These are phyloP conservation scores for Herpailurus yagouaroundi DNA, from an alignment of 2,113 vertebrate genomes.

Conservation along the genomic window DNA sequence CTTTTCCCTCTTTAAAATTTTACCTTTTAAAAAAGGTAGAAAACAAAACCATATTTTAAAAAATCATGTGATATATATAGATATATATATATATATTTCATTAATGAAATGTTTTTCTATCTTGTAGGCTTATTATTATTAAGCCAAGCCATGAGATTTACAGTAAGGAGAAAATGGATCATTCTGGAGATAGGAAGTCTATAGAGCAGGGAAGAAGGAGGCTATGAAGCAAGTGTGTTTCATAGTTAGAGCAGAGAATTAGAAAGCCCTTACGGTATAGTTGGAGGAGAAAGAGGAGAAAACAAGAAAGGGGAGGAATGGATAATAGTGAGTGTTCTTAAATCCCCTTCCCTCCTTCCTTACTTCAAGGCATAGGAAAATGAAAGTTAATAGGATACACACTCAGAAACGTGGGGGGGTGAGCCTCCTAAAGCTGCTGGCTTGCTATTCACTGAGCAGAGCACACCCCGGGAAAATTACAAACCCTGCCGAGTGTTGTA, in stretches of 20 bases:
- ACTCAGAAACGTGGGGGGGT: neutral
- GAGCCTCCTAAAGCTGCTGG: neutral
- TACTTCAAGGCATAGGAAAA: neutral
- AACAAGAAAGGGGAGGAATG: neutral
- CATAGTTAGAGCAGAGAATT: neutral
- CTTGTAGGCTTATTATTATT: neutral
- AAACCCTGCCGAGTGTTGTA: neutral
- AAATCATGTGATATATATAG: neutral
- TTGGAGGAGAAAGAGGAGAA: neutral
- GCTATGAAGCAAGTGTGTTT: neutral
- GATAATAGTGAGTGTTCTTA: neutral
- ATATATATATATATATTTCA: neutral
- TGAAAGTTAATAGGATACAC: neutral
- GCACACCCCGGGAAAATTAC: neutral
- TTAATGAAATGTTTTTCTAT: neutral
- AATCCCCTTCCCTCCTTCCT: neutral
- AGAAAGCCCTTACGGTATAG: neutral
- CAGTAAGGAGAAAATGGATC: neutral
- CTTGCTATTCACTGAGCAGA: neutral
- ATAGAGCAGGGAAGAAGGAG: neutral
- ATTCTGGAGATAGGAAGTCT: too few species aligned
- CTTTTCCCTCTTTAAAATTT: neutral
- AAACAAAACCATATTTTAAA: neutral
- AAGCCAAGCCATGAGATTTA: neutral
- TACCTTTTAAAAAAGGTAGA: neutral